These are phyloP conservation scores for Pipistrellus nathusii DNA, from an alignment of 2,797 vertebrate species.

Conservation along the genomic window DNA sequence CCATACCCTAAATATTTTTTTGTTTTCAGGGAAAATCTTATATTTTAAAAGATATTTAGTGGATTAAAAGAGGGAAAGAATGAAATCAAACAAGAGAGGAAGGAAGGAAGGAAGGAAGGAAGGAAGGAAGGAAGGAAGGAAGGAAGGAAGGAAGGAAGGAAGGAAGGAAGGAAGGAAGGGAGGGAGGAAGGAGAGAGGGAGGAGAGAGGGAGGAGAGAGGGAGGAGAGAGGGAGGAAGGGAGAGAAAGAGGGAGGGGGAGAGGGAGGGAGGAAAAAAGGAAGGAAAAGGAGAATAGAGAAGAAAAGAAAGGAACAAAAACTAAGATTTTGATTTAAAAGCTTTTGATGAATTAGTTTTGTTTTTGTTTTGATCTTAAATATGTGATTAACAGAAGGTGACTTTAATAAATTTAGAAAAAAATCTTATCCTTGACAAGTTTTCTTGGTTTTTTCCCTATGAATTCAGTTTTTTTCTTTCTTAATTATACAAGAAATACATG, in stretches of 20 bases:
- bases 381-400: background rate
- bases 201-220: fast-evolving
- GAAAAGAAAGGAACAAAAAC: background rate
- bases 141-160: too few relatives aligned
- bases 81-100: too few relatives aligned
- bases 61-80: background rate
- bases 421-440: background rate
- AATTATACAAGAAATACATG: background rate
- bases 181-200: too few relatives aligned
- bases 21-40: background rate
- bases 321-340: background rate
- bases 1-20: background rate
- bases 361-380: slow-evolving; percentile 39
- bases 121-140: fast-evolving
- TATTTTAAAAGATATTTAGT: slow-evolving; percentile 51
- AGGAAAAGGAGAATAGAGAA: background rate
- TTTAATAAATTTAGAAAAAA: slow-evolving; percentile 40
- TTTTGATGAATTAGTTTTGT: background rate
- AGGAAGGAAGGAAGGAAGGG: too few relatives aligned
- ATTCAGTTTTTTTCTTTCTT: slow-evolving; percentile 13
- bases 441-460: background rate
- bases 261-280: too few relatives aligned
- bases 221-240: too few relatives aligned
- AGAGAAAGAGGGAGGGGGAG: too few relatives aligned
- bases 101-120: fast-evolving